Base-by-base conservation (phyloP, 2,888 invertebrate species). In the Anagyrus pseudococci region DNA sequence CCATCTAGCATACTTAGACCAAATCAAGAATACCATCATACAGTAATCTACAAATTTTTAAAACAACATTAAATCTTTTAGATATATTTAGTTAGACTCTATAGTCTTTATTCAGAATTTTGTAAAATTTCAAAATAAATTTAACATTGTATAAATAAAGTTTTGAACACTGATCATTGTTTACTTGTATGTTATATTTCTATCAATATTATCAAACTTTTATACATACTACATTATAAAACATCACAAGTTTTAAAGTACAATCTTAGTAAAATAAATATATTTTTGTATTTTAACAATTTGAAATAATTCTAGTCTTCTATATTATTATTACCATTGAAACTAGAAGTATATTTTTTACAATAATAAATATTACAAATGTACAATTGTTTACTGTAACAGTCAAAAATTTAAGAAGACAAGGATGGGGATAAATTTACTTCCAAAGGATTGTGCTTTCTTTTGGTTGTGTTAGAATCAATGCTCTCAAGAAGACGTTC, bases 31-130 rank as follows among this genome's bases (percentile, higher is more conserved):
- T 94, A 94, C 75, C 79, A 83, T 22, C 92, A 93, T 72, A 85
- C 83, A 64, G 89, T 91, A 43, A 86, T 87, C 62, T 93, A 90
- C 78, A 92, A 88, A 82, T 94, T 90, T 77, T 90, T 90, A 72
- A 67, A 73, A 13, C 59, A 71, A 58, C 13, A 7, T 22, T 47
- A 71, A 56, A 46, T 20, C 4, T 46, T 23, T 7, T 46, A 22
- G 15, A 22, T 20, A 6, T 22, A 47, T 6, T 10, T 23, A 19
- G n/a, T 41, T 15, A 17, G 2, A 19, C 4, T 43, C 8, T 7
- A 43, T 43, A 43, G 2, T 43, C 22, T 22, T 22, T 46, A 10
- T 6, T 22, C 15, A 22, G 6, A 19, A 10, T 8, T 22, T 46
- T 46, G 3, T 1, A 4, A 46, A 6, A 10, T 46, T 20, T 46